phyloP scores from a whole-genome alignment of 2,797 vertebrate species.

The Podarcis siculus region DNA sequence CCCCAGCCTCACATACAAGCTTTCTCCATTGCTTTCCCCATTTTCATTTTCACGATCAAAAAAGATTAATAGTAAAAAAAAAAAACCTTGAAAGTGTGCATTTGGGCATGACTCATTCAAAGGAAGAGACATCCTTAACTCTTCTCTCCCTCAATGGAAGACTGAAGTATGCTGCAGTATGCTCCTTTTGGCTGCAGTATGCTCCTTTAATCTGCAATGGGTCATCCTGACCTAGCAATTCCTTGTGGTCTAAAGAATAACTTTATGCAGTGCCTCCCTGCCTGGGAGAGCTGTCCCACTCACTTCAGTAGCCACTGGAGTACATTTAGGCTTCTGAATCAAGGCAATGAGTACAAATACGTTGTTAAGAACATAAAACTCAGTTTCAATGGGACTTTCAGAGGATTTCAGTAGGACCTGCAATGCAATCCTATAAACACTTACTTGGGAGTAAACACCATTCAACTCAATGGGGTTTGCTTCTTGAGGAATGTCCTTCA shows the following conservation, averaged over 20 bases:
- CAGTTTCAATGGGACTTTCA: not conserved
- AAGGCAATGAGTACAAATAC: not conserved
- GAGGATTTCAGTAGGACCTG: no score
- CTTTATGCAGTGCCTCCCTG: not conserved
- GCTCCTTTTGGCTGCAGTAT: not conserved
- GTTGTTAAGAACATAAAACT: not conserved
- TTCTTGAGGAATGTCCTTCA: not conserved
- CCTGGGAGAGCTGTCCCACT: not conserved
- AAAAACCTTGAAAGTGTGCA: not conserved
- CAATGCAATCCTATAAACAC: not conserved
- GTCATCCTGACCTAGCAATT: not conserved
- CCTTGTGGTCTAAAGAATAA: not conserved
- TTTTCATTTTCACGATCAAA: not conserved
- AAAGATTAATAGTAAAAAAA: slow-evolving; percentile 1
- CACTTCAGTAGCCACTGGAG: not conserved
- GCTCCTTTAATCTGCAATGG: not conserved
- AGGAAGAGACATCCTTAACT: not conserved
- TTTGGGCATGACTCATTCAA: not conserved
- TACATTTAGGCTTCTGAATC: not conserved
- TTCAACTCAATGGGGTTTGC: not conserved
- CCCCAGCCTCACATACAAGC: slow-evolving; percentile 7
- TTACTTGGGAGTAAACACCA: not conserved
- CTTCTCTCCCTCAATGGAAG: not conserved
- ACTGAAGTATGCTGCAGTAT: no score
- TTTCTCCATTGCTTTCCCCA: not conserved